Conservation (phyloP, 2,113 vertebrate species). For the Ammodytes dubius region DNA sequence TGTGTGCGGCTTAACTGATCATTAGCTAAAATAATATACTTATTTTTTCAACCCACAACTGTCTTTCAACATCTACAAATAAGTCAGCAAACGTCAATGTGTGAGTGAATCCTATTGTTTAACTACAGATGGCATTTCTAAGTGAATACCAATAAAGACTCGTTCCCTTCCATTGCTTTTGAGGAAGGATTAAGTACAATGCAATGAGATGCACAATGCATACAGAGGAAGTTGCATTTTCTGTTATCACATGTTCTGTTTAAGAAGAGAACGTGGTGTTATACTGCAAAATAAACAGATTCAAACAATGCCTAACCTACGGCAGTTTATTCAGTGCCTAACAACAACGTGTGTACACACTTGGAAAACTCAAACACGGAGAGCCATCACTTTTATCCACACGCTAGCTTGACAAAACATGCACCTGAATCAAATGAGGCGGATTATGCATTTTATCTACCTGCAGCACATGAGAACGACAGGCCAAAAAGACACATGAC, state of each 20-base stretch:
- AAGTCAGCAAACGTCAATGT: background rate
- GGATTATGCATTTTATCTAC: conserved; percentile 80
- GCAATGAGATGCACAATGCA: background rate
- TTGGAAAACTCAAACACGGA: conserved; percentile 28
- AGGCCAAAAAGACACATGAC: conserved; percentile 74
- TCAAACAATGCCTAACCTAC: conserved; percentile 27
- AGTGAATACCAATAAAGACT: background rate
- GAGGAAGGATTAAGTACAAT: background rate
- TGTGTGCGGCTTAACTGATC: background rate
- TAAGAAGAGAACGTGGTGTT: background rate
- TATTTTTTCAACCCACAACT: background rate
- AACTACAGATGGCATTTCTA: background rate
- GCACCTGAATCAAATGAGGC: conserved; percentile 74
- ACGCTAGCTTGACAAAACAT: conserved; percentile 67
- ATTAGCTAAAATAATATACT: background rate
- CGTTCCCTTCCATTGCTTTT: background rate
- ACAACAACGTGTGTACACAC: background rate
- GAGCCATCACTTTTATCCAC: conserved; percentile 57
- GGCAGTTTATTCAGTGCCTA: conserved; percentile 7
- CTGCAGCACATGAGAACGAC: conserved; percentile 67
- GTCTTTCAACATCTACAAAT: background rate
- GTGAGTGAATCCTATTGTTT: background rate
- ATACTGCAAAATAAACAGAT: background rate
- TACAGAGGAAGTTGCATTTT: background rate
- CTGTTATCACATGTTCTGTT: background rate